These are phyloP conservation scores for Melanerpes formicivorus DNA, from an alignment of 2,113 vertebrate genomes.

Conservation along the genomic window DNA sequence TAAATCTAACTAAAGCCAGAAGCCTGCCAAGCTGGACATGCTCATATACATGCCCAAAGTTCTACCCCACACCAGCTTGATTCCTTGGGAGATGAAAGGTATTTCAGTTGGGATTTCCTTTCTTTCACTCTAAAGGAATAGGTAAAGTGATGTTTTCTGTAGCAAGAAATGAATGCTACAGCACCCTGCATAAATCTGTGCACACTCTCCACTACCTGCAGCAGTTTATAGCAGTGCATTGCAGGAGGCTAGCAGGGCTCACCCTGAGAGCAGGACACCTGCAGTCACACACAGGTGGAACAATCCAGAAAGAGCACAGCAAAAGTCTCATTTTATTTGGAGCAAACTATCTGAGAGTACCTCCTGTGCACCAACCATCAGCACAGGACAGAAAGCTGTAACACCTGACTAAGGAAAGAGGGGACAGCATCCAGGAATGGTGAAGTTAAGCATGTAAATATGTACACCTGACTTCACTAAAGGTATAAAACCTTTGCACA, in stretches of 20 bases:
- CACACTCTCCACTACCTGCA: background rate
- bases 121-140: background rate
- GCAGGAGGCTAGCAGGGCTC: background rate
- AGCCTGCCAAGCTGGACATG: background rate
- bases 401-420: background rate
- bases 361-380: background rate
- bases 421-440: background rate
- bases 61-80: background rate
- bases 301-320: background rate
- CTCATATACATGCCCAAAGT: background rate
- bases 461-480: background rate
- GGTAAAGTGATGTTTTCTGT: background rate
- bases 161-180: background rate
- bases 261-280: accelerated
- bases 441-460: background rate
- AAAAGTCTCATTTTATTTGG: background rate
- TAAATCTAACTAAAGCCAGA: background rate
- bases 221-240: background rate
- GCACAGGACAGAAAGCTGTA: background rate
- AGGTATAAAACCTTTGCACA: background rate
- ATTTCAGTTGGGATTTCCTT: background rate
- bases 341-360: background rate
- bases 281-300: background rate
- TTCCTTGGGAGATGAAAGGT: accelerated
- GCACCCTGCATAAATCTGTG: background rate